Evolutionary conservation across 2,797 vertebrate species (phyloP), one percentile per base, ranked within the genome.

Genomic region (Lophura swinhoii): DNA sequence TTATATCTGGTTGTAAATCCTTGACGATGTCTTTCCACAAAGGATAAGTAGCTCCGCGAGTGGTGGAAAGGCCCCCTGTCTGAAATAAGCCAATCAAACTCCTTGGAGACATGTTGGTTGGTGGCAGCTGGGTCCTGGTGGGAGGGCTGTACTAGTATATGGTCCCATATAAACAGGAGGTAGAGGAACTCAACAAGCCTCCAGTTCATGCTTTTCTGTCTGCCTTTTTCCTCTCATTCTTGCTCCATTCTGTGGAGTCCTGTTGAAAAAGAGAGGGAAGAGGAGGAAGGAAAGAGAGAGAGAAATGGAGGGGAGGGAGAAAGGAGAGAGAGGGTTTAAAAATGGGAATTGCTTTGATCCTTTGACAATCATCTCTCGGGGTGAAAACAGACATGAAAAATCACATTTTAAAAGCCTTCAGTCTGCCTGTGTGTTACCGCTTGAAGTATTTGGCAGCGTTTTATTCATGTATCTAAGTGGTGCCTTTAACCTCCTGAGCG

Each of bases 121-220:
- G 98, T 98, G 97, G 98, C 98, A 98, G 98, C 98, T 96, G 98
- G 98, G 97, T 99, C 99, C 98, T 99, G 98, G 97, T 98, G 98
- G 98, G 98, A 99, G 98, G 98, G 99, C 98, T 99, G 98, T 98
- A 99, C 98, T 98, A 98, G 98, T 98, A 99, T 98, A 99, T 98
- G 99, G 98, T 99, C 98, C 99, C 99, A 99, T 99, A 99, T 98
- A 99, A 99, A 99, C 99, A 99, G 99, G 99, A 99, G 99, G 99
- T 99, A 99, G 98, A 99, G 99, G 98, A 99, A 99, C 99, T 99
- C 98, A 99, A 99, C 99, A 99, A 99, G 98, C 99, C 99, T 99
- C 99, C 99, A 99, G 99, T 99, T 99, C 99, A 99, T 99, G 99
- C 99, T 99, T 99, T 99, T 99, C 99, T 98, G 98, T 99, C 98